Evolutionary conservation across 2,797 vertebrate species (phyloP), one percentile per base, ranked within the genome.

Genomic region (Pseudotriccus pelzelni): DNA sequence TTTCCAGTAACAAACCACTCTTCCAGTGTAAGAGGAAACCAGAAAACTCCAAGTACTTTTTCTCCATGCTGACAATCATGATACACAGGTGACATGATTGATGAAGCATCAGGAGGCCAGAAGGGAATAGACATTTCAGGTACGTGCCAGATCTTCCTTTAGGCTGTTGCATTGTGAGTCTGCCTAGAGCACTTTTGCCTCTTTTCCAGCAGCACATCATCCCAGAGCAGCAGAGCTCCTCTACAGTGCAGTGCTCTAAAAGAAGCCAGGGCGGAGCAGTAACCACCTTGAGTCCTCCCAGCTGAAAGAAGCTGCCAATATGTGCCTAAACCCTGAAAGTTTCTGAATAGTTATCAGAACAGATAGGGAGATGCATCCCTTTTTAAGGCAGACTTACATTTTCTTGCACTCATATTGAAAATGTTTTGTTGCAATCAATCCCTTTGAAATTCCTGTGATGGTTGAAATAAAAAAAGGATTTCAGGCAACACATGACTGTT

Each of bases 181-280:
- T 84, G 80, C 41, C 77, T 27, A 30, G 17, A 74, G 67, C 53
- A 63, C 4, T 37, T 94, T 53, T 86, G 22, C 53, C 86, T 84
- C 73, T 80, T 79, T 53, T 24, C n/a, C 49, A 74, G 52, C 43
- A 93, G 44, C 53, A 43, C 4, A 66, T 5, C 14, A 63, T 36
- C 47, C 58, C 52, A 76, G 21, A 69, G 39, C 47, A 91, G 34
- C 68, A 64, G 41, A 88, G 41, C 36, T 83, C 22, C 43, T 74
- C 62, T 1, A 1, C 0, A 0, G 21, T 50, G n/a, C 7, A 1
- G 4, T 28, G 36, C 37, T 90, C 56, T 28, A 22, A 67, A 67
- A 10, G 60, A 85, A n/a, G 49, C 44, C 56, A 46, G 56, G 28
- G 60, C 4, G 3, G 36, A 86, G 56, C 6, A 1, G 18, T 18